These are phyloP conservation scores for Oscarella lobularis DNA, from an alignment of 37 sponge, comb jelly and placozoan species.

Conservation along the genomic window DNA sequence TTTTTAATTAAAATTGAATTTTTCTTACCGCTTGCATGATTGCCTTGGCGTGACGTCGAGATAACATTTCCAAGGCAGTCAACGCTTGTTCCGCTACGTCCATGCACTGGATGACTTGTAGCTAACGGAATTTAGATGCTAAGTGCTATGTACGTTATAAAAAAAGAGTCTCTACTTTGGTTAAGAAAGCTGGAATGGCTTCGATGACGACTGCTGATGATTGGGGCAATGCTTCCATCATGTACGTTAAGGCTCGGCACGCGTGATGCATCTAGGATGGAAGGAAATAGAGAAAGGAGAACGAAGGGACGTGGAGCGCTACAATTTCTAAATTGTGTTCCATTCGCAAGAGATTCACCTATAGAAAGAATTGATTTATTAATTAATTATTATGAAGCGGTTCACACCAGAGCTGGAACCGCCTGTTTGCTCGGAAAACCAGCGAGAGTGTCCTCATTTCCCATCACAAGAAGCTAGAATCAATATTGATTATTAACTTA, in stretches of 20 bases:
- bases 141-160: neutral
- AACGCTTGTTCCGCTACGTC: conserved; percentile 98
- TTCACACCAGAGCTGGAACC: conserved; percentile 68
- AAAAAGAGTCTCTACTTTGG: conserved; percentile 37
- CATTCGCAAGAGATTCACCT: conserved; percentile 53
- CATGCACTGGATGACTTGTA: conserved; percentile 78
- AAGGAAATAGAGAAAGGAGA: neutral
- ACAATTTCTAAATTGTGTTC: conserved; percentile 95
- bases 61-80: conserved; percentile 76
- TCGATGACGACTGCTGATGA: conserved; percentile 50
- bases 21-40: conserved; percentile 76
- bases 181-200: conserved; percentile 62
- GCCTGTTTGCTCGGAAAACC: conserved; percentile 86
- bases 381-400: neutral
- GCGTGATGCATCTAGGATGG: conserved; percentile 69
- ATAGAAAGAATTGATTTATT: neutral
- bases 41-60: conserved; percentile 56
- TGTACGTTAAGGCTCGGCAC: conserved; percentile 87
- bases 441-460: conserved; percentile 89
- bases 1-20: neutral
- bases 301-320: conserved; percentile 5
- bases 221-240: conserved; percentile 91
- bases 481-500: neutral
- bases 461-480: conserved; percentile 81
- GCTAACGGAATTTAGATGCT: conserved; percentile 16